Base-by-base conservation (phyloP, 2,888 invertebrate species). In the Hydrotaea diabolus region DNA sequence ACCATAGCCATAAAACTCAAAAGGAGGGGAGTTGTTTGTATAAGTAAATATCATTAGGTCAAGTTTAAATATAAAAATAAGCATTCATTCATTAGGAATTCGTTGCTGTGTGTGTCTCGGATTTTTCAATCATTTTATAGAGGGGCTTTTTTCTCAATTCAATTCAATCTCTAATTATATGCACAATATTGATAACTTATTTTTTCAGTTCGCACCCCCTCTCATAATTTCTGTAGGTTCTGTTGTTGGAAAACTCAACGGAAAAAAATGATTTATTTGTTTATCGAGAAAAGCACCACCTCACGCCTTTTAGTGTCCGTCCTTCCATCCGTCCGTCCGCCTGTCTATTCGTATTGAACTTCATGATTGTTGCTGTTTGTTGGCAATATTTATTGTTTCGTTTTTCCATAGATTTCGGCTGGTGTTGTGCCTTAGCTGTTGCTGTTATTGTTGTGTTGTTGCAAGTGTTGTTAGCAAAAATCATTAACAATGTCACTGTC, bases 111-210 rank as follows among this genome's bases (percentile, higher is more conserved):
- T 36, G 36, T n/a, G 31, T 62, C 39, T 66, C 43, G 19, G 69
- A 69, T 43, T 69, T 31, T 69, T 43, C 69, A 69, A 69, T 69
- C 43, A 69, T n/a, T 69, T 69, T 69, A 43, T 69, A 15, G 46
- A 11, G 8, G 11, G 21, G 17, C 55, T 75, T 55, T 11, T 55
- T 11, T 71, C 55, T 36, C 17, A 8, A 36, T 11, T 73, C 13
- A 57, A 46, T 43, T 53, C 64, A 19, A 49, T 43, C 17, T 57
- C 79, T 85, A 85, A 85, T 85, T 82, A 85, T 85, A 85, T 85
- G 85, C 85, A 85, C 79, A 79, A 21, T 85, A 85, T 85, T 85
- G 85, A 85, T 85, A 85, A 82, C 79, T 85, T 80, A 85, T 85
- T 85, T 55, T 59, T 69, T 69, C 77, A 59, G 64, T n/a, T 64